Conservation (phyloP, 1,140 invertebrate genomes). For the Battus philenor region DNA sequence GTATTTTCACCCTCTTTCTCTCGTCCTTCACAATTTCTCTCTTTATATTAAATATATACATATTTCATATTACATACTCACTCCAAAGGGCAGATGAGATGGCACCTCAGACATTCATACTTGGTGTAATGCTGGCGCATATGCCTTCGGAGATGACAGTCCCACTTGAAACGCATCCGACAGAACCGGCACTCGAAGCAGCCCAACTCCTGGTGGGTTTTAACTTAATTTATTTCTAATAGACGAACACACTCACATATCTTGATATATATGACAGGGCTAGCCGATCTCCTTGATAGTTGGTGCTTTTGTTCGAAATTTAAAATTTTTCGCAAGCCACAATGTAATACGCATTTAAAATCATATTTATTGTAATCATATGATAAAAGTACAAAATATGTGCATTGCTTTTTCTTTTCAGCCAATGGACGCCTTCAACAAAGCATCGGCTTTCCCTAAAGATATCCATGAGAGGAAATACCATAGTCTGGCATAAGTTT, state of each 20-base stretch:
- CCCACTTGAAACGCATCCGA: conserved; percentile 42
- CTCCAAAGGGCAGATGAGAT: conserved; percentile 42
- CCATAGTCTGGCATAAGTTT: no score
- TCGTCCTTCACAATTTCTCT: no score
- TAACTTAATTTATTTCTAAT: neutral
- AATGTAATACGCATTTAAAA: neutral
- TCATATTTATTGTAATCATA: neutral
- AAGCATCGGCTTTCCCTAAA: no score
- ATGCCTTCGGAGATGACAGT: conserved; percentile 40
- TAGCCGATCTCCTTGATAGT: no score
- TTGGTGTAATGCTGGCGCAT: conserved; percentile 42
- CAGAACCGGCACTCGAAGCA: conserved; percentile 48
- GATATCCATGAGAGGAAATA: no score
- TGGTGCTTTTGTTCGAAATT: no score
- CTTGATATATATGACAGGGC: neutral
- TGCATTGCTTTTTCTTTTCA: no score
- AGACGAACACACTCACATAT: neutral
- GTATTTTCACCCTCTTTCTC: no score
- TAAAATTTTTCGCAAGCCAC: neutral
- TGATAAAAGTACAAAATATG: neutral
- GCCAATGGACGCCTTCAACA: no score
- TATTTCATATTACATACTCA: conserved; percentile 33
- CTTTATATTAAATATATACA: no score
- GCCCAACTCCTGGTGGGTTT: conserved; percentile 22
- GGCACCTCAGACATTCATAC: conserved; percentile 45